Evolutionary conservation across 2,113 vertebrate genomes (phyloP), one percentile per base, ranked within the genome.

Genomic region (Alaudala cheleensis): DNA sequence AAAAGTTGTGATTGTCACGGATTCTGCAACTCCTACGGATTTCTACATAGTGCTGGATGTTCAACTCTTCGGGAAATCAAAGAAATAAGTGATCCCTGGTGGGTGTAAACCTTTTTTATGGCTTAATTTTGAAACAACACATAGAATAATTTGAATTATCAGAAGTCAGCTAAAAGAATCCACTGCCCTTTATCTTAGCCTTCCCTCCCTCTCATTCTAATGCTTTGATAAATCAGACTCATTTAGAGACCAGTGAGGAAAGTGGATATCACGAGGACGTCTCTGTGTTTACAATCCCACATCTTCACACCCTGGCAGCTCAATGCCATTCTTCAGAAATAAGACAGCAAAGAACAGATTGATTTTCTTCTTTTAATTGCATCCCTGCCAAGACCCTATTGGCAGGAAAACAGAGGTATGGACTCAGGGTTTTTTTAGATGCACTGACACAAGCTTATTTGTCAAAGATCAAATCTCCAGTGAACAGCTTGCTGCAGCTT

Each of bases 321-420:
- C 78, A 54, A 47, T 77, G 51, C 64, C 80, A 74, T 82, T 90
- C 83, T 90, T 96, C 79, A 92, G 79, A 95, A 95, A 95, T 83
- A 81, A 95, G 88, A 91, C 76, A 91, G 84, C 77, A 94, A 86
- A 93, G 60, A 78, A 91, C 44, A 93, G 93, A 97, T 95, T 95
- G 96, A 96, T 97, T 96, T 95, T 93, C 69, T 61, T 76, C 81
- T 93, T 96, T 76, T 96, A 92, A 97, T 97, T 96, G 93, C 84
- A 96, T 93, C 28, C 31, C 64, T 91, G 78, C 62, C 91, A 94
- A 91, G 71, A 88, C 50, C 15, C 88, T 93, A 78, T n/a, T 70
- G 73, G 73, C 81, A 94, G 76, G 67, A 73, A 92, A 95, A 86
- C 40, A 95, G 81, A 93, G 58, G 88, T 87, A 91, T 47, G 61